phyloP scores from a whole-genome alignment of 2,888 invertebrate genomes.

The Ormyrus pomaceus region DNA sequence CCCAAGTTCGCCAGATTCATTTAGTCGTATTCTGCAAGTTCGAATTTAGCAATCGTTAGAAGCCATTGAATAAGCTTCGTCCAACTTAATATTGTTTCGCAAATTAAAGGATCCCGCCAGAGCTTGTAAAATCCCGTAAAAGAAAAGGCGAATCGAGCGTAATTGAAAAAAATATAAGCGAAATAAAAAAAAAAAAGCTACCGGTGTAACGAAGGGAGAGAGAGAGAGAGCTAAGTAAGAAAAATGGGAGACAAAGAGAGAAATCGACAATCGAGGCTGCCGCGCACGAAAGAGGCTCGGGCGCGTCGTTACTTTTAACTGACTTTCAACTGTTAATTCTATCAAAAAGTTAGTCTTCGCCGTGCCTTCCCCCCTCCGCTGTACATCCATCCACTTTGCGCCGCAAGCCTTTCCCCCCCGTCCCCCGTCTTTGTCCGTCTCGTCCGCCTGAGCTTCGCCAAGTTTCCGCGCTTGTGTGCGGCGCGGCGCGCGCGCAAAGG shows the following conservation, averaged over 20 bases:
- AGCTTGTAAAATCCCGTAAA: background rate
- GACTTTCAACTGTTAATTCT: constrained; percentile 56
- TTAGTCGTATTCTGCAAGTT: too few species aligned
- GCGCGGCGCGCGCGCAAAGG: background rate
- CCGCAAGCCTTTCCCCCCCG: too few species aligned
- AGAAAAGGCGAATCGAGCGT: too few species aligned
- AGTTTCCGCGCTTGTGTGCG: background rate
- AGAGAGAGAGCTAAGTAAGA: constrained; percentile 16
- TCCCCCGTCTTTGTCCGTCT: constrained; percentile 6
- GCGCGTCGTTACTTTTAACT: constrained; percentile 44
- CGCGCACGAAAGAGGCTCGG: background rate
- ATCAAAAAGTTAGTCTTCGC: constrained; percentile 50
- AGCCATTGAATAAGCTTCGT: too few species aligned
- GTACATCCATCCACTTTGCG: too few species aligned
- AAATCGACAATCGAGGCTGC: constrained; percentile 37
- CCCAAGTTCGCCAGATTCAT: too few species aligned
- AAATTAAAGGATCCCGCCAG: background rate
- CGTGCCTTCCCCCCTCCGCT: constrained; percentile 19
- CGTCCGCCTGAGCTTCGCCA: background rate
- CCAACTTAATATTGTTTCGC: too few species aligned
- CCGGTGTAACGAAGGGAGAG: constrained; percentile 1
- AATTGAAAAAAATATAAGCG: background rate
- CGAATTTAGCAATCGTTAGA: too few species aligned
- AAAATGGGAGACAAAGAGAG: constrained; percentile 30
- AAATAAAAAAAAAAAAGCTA: background rate